phyloP scores from a whole-genome alignment of 1,140 invertebrate genomes.

The Papilio helenus region DNA sequence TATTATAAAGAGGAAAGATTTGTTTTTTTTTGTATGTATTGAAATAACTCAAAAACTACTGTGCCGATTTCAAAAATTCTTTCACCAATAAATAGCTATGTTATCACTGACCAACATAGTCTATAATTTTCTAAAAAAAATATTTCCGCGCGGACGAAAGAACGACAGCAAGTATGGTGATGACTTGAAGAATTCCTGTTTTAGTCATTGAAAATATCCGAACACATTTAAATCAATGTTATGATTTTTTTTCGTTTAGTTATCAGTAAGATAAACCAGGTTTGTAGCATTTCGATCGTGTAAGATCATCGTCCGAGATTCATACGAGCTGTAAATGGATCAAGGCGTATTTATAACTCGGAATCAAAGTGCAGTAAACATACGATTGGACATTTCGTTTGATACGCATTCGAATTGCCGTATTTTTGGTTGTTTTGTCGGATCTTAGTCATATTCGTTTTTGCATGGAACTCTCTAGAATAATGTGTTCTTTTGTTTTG shows the following conservation, averaged over 20 bases:
- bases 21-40: too few species aligned
- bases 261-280: neutral
- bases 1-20: too few species aligned
- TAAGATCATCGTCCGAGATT: slow-evolving; percentile 5
- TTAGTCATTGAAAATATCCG: neutral
- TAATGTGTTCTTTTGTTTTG: neutral
- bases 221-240: neutral
- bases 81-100: too few species aligned
- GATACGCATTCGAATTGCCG: slow-evolving; percentile 7
- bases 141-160: too few species aligned
- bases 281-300: neutral
- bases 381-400: slow-evolving; percentile 22
- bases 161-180: too few species aligned
- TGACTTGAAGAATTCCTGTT: neutral
- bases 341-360: slow-evolving; percentile 32
- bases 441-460: slow-evolving; percentile 13
- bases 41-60: too few species aligned
- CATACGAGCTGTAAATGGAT: neutral
- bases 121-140: too few species aligned
- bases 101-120: too few species aligned
- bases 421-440: slow-evolving; percentile 6
- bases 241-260: neutral
- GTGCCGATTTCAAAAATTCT: too few species aligned
- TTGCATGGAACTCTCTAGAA: neutral
- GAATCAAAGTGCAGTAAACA: slow-evolving; percentile 31